Evolutionary conservation across 1,140 invertebrate genomes (phyloP), one percentile per base, ranked within the genome.

Genomic region (Metopolophium dirhodum): DNA sequence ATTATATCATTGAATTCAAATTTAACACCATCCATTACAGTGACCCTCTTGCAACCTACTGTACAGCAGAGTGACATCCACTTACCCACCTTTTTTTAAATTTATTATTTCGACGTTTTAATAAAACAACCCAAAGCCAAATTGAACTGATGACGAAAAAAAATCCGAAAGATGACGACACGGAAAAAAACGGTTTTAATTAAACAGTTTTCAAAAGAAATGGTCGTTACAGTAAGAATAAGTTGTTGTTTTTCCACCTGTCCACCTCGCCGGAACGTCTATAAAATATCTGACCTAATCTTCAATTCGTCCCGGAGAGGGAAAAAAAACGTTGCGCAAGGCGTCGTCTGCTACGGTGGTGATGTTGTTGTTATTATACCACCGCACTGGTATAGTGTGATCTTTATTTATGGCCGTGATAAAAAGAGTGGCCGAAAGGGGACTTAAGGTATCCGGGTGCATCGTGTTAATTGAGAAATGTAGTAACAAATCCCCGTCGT

Each of bases 361-460:
- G 61, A 14, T 30, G 57, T 68, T 14, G 41, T 26, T 86, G 8
- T 86, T 86, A 47, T 45, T 86, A 26, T 26, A 41, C 22, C 23
- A 26, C 41, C 26, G 2, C 26, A 8, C 41, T 41, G 41, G 41
- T n/a, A 18, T 30, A 14, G 85, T 14, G 41, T 86, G 85, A 86
- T 86, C 85, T 86, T 86, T 86, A 86, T 86, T 86, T 86, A 86
- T 86, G 85, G 26, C 45, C 45, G 85, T 86, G 85, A 86, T 86
- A 86, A 86, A 86, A 86, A 47, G 26, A 26, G 85, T 26, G 41
- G 22, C 37, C 85, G 8, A 47, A 45, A 86, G 47, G 41, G 85
- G 85, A 86, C 85, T 41, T 83, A 22, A 37, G 35, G 37, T 26
- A 4, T 7, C 7, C 23, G 3, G 9, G 11, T 6, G 35, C 41